phyloP scores from a whole-genome alignment of 2,888 invertebrate genomes.

The Ptychoptera albimana region DNA sequence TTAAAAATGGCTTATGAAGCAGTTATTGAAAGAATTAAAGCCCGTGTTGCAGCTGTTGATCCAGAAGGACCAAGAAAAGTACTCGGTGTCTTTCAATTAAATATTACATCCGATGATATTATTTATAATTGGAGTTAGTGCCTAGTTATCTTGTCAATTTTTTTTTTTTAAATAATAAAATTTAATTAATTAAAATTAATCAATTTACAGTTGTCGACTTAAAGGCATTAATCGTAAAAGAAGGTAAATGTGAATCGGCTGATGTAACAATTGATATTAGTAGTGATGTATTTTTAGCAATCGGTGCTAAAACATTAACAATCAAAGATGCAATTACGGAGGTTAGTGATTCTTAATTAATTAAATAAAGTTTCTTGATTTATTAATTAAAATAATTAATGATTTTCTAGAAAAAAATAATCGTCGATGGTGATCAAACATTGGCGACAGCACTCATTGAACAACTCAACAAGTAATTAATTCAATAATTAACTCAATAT shows the following conservation, averaged over 20 bases:
- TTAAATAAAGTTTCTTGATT: constrained; percentile 1
- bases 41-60: constrained; percentile 7
- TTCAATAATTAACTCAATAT: no score
- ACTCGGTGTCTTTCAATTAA: constrained; percentile 8
- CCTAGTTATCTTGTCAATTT: neutral
- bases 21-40: constrained; percentile 8
- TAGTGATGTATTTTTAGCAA: constrained; percentile 4
- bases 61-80: constrained; percentile 8
- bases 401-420: constrained; percentile 4
- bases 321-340: neutral
- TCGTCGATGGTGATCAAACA: constrained; percentile 3
- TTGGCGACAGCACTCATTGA: constrained; percentile 2
- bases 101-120: constrained; percentile 4
- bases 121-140: constrained; percentile 1
- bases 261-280: constrained; percentile 6
- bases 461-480: neutral
- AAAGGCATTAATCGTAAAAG: constrained; percentile 5
- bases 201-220: constrained; percentile 5
- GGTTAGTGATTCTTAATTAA: no score
- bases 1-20: constrained; percentile 7
- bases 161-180: neutral
- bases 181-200: neutral
- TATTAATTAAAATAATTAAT: no score
- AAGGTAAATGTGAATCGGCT: constrained; percentile 4
- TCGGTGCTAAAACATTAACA: constrained; percentile 2